Evolutionary conservation across 1,140 invertebrate genomes (phyloP).

Genomic region (Aradophagus sp.): DNA sequence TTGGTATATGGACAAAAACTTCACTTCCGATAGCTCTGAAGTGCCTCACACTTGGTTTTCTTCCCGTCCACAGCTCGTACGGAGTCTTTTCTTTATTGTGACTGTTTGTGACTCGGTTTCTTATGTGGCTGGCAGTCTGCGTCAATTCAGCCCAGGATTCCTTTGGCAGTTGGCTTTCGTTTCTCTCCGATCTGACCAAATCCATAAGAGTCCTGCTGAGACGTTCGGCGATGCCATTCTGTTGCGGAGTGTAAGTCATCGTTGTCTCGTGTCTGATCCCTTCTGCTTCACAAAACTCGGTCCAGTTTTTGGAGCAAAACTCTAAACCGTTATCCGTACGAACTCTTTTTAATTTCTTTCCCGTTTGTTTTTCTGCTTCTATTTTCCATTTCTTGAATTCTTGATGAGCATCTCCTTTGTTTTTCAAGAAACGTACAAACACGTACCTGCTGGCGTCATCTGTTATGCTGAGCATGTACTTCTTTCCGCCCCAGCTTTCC

Average conservation of each 20-base stretch:
- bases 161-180: too few species aligned
- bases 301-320: conserved; percentile 54
- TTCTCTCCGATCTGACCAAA: conserved; percentile 32
- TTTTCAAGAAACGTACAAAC: conserved; percentile 12
- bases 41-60: conserved; percentile 58
- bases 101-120: conserved; percentile 51
- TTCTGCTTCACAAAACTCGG: conserved; percentile 10
- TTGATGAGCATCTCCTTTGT: conserved; percentile 10
- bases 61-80: conserved; percentile 59
- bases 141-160: too few species aligned
- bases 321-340: conserved; percentile 69
- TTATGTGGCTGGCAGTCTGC: conserved; percentile 60
- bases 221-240: conserved; percentile 47
- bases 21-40: conserved; percentile 63
- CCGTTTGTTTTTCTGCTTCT: conserved; percentile 54
- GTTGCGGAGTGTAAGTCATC: conserved; percentile 60
- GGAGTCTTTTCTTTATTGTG: conserved; percentile 48
- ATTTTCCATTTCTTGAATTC: conserved; percentile 28
- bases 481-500: conserved; percentile 8
- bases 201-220: conserved; percentile 49
- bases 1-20: conserved; percentile 58
- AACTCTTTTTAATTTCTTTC: conserved; percentile 61
- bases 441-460: conserved; percentile 35
- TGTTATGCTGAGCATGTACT: conserved; percentile 11
- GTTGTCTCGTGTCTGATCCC: conserved; percentile 41